Conservation (phyloP, 2,888 invertebrate species). For the Helicoverpa assulta region DNA sequence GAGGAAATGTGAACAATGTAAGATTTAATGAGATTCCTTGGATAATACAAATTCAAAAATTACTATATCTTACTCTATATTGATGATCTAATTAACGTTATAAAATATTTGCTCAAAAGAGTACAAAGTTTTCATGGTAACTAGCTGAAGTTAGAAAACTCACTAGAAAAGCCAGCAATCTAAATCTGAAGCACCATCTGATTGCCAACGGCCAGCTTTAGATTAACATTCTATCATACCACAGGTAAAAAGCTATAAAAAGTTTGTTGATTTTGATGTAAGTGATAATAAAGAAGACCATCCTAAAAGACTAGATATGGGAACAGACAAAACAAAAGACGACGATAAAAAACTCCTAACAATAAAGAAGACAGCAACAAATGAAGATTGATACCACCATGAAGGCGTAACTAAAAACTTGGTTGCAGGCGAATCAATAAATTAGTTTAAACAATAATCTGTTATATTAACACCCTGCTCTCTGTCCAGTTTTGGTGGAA, state of each 20-base stretch:
- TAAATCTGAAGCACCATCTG: no score
- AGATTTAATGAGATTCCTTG: no score
- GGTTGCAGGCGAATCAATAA: slow-evolving; percentile 65
- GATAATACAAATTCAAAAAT: no score
- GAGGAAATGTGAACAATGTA: no score
- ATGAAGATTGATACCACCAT: slow-evolving; percentile 50
- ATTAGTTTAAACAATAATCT: slow-evolving; percentile 66
- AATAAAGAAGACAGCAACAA: slow-evolving; percentile 3
- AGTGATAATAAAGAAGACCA: not conserved
- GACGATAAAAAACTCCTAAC: not conserved
- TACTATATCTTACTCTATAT: no score
- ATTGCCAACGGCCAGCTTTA: no score
- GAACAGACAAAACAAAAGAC: not conserved
- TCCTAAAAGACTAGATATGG: not conserved
- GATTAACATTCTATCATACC: no score
- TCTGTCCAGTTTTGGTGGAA: slow-evolving; percentile 47
- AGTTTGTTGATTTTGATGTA: not conserved
- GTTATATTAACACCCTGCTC: slow-evolving; percentile 71
- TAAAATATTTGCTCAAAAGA: no score
- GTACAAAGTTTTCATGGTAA: no score
- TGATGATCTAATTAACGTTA: no score
- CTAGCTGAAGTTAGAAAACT: no score
- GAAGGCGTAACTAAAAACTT: slow-evolving; percentile 51
- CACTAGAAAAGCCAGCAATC: no score
- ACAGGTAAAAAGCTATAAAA: not conserved